Conservation (phyloP, 2,888 invertebrate species). For the Hymenopus coronatus region DNA sequence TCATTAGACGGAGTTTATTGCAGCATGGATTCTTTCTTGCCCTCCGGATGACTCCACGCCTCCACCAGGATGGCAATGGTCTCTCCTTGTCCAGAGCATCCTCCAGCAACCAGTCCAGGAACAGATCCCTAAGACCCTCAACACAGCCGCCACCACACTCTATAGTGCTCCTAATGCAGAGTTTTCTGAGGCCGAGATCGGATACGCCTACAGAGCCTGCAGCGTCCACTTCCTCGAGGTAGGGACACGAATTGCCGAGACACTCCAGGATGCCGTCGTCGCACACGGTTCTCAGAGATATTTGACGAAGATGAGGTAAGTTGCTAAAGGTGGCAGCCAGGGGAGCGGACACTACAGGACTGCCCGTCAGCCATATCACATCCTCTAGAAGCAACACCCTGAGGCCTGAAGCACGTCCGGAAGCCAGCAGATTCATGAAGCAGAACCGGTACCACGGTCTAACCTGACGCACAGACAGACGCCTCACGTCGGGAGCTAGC, state of each 20-base stretch:
- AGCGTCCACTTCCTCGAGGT: slow-evolving; percentile 31
- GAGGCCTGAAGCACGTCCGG: slow-evolving; percentile 30
- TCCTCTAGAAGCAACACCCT: slow-evolving; percentile 32
- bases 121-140: slow-evolving; percentile 9
- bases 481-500: slow-evolving; percentile 30
- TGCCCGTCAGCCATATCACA: slow-evolving; percentile 30
- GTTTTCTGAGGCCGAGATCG: slow-evolving; percentile 28
- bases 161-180: slow-evolving; percentile 26
- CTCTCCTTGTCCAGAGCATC: slow-evolving; percentile 28
- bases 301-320: slow-evolving; percentile 27
- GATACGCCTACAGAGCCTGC: slow-evolving; percentile 32
- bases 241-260: slow-evolving; percentile 30
- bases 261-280: slow-evolving; percentile 31
- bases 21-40: slow-evolving; percentile 34
- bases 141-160: not conserved
- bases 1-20: slow-evolving; percentile 23
- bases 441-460: slow-evolving; percentile 30
- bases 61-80: slow-evolving; percentile 31
- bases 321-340: slow-evolving; percentile 27
- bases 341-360: slow-evolving; percentile 21
- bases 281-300: slow-evolving; percentile 33
- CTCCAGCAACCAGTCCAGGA: slow-evolving; percentile 28
- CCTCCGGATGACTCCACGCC: slow-evolving; percentile 26
- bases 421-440: slow-evolving; percentile 29
- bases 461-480: slow-evolving; percentile 31